Evolutionary conservation across 2,888 invertebrate genomes (phyloP).

Genomic region (Tenthredo livida): DNA sequence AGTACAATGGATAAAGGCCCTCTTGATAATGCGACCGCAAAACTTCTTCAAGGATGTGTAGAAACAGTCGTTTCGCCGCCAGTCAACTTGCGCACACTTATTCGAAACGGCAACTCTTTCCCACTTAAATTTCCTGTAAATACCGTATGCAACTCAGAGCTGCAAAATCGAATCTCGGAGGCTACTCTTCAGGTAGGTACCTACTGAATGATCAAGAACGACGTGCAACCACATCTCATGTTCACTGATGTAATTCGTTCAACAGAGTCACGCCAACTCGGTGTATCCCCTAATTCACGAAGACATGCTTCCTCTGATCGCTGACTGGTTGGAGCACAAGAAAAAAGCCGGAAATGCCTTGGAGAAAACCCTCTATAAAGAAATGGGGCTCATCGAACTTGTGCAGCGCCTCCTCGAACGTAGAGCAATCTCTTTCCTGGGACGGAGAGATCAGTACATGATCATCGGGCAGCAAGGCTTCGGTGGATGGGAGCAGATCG

Average conservation of each 20-base stretch:
- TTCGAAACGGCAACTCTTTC: constrained; percentile 75
- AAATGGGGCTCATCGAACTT: constrained; percentile 81
- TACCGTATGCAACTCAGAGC: constrained; percentile 69
- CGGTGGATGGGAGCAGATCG: constrained; percentile 83
- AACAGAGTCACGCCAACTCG: constrained; percentile 76
- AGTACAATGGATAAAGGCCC: constrained; percentile 70
- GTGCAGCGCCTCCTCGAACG: constrained; percentile 82
- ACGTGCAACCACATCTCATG: not conserved
- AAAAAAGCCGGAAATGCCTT: constrained; percentile 77
- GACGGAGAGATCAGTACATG: constrained; percentile 78
- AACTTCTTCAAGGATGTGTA: constrained; percentile 67
- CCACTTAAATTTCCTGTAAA: constrained; percentile 76
- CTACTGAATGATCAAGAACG: not conserved
- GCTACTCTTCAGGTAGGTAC: constrained; percentile 68
- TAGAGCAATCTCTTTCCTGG: constrained; percentile 80
- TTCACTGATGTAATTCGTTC: not conserved
- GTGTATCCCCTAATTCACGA: constrained; percentile 87
- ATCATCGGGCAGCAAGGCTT: constrained; percentile 78
- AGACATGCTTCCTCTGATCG: constrained; percentile 82
- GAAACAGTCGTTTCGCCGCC: constrained; percentile 66
- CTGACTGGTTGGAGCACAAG: constrained; percentile 84
- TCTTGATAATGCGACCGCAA: constrained; percentile 72
- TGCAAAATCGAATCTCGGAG: constrained; percentile 66
- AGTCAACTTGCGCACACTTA: constrained; percentile 68
- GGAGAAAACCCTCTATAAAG: constrained; percentile 81